Percentiles rank a stretch among this genome's conserved stretches.
Conservation (phyloP, 1,140 invertebrate genomes). For the Heliconius hewitsoni region DNA sequence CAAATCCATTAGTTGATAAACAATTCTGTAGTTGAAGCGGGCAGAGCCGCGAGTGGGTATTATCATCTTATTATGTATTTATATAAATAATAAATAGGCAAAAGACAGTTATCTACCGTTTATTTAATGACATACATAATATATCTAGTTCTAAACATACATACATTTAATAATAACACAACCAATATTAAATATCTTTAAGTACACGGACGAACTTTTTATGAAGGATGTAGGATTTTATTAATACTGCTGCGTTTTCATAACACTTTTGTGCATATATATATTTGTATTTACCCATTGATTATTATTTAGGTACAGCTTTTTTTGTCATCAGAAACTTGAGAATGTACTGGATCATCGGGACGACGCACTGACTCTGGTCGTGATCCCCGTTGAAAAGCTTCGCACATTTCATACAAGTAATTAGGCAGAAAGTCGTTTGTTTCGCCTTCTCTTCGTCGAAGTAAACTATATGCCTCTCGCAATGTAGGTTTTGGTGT, state of each 20-base stretch:
- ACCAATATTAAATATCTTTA: background rate
- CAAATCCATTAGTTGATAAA: no score
- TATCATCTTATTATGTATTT: no score
- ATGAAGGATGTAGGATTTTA: background rate
- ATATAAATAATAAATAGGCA: background rate
- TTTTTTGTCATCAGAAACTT: slow-evolving; percentile 28
- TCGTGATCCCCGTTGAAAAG: slow-evolving; percentile 66
- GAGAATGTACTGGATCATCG: slow-evolving; percentile 39
- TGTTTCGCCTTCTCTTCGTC: slow-evolving; percentile 69
- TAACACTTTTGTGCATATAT: background rate
- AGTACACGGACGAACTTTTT: background rate
- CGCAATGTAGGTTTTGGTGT: slow-evolving; percentile 72
- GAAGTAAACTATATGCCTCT: slow-evolving; percentile 69
- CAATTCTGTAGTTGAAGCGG: no score
- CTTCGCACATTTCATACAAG: slow-evolving; percentile 76
- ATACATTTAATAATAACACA: background rate
- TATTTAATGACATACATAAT: background rate
- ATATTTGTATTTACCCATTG: background rate
- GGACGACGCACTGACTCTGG: slow-evolving; percentile 59
- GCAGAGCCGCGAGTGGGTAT: no score
- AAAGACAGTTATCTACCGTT: background rate
- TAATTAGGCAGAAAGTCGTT: slow-evolving; percentile 74
- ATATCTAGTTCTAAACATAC: background rate
- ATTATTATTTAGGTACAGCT: slow-evolving; percentile 16
- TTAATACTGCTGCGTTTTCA: background rate